Conservation (phyloP, 64 coral and sea anemone species). For the Pocillopora verrucosa region DNA sequence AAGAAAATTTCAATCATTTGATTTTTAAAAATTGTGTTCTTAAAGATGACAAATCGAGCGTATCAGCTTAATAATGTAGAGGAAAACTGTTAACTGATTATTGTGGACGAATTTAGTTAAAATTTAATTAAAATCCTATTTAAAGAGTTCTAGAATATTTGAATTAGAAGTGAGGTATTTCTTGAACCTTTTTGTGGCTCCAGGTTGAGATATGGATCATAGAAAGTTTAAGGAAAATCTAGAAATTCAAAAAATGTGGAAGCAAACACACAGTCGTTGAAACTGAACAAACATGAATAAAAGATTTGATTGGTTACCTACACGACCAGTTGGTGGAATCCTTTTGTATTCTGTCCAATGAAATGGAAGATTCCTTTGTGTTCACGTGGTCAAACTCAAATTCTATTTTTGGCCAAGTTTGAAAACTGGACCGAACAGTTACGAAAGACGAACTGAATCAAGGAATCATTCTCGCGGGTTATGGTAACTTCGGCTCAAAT, state of each 20-base stretch:
- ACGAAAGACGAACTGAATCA: constrained; percentile 5
- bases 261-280: background rate
- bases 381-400: constrained; percentile 59
- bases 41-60: too few species aligned
- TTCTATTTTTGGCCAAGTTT: constrained; percentile 39
- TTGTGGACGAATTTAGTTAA: too few species aligned
- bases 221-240: background rate
- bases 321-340: background rate
- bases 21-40: too few species aligned
- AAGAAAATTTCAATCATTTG: too few species aligned
- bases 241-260: background rate
- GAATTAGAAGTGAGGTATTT: too few species aligned
- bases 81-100: too few species aligned
- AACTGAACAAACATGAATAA: background rate
- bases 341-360: background rate
- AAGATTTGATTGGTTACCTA: constrained; percentile 1
- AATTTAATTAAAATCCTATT: too few species aligned
- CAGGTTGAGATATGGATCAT: too few species aligned
- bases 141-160: too few species aligned
- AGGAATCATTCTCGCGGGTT: constrained; percentile 4
- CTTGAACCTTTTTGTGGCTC: too few species aligned
- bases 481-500: background rate
- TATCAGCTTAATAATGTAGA: too few species aligned
- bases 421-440: constrained; percentile 29
- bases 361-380: constrained; percentile 60